These are phyloP conservation scores for Osmerus eperlanus DNA, from an alignment of 2,113 vertebrate species.

Conservation along the genomic window DNA sequence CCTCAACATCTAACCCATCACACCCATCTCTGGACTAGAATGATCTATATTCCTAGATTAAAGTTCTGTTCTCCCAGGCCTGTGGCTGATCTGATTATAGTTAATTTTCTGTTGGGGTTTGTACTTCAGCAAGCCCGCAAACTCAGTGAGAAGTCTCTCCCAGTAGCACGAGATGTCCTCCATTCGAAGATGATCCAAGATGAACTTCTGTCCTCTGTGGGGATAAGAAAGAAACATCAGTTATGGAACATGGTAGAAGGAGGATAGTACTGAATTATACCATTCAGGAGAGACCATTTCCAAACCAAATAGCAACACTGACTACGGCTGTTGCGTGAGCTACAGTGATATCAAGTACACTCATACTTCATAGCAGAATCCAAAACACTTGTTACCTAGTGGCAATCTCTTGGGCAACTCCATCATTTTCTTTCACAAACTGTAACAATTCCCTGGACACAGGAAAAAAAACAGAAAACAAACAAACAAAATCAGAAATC, in stretches of 20 bases:
- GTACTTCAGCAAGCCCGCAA: constrained; percentile 81
- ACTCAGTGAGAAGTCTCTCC: constrained; percentile 84
- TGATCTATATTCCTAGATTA: constrained; percentile 41
- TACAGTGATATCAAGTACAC: not conserved
- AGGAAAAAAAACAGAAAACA: not conserved
- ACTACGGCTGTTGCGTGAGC: too few relatives aligned
- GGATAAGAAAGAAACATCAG: constrained; percentile 11
- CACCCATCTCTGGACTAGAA: not conserved
- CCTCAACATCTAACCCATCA: not conserved
- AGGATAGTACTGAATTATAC: too few relatives aligned
- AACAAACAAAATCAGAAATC: not conserved
- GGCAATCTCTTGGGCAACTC: constrained; percentile 82
- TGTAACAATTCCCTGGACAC: constrained; percentile 82
- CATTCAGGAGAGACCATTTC: too few relatives aligned
- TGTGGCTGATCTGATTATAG: constrained; percentile 76
- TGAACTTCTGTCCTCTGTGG: constrained; percentile 85
- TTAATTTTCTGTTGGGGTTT: constrained; percentile 75
- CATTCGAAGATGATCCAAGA: constrained; percentile 85
- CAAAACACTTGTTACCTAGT: constrained; percentile 72
- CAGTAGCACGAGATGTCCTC: constrained; percentile 92
- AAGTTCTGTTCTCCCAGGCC: constrained; percentile 78
- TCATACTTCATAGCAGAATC: not conserved
- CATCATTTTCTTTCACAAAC: constrained; percentile 90
- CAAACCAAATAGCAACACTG: too few relatives aligned
- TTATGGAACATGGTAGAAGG: not conserved